These are phyloP conservation scores for Drosophila tsacasi DNA, from an alignment of 1,140 invertebrate species.

Conservation along the genomic window DNA sequence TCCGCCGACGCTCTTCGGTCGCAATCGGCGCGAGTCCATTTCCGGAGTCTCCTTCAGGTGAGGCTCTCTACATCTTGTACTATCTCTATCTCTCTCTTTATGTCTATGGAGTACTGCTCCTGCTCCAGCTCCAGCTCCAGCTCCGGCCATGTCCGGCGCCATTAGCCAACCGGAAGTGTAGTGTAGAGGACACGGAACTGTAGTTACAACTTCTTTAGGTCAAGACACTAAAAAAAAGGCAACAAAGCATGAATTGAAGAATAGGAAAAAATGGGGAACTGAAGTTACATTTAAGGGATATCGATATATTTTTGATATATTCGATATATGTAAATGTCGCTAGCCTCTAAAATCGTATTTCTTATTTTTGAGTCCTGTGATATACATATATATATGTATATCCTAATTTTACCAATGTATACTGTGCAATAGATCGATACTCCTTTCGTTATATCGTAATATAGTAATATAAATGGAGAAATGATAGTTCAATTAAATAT, in stretches of 20 bases:
- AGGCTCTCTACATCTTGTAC: background rate
- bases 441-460: too few relatives aligned
- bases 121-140: background rate
- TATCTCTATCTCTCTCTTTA: background rate
- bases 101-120: background rate
- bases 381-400: too few relatives aligned
- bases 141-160: slow-evolving; percentile 5
- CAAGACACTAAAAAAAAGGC: background rate
- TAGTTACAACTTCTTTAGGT: slow-evolving; percentile 10
- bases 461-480: too few relatives aligned
- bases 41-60: slow-evolving; percentile 88
- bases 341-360: too few relatives aligned
- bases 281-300: background rate
- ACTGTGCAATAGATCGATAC: too few relatives aligned
- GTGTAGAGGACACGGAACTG: slow-evolving; percentile 5
- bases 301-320: background rate
- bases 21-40: slow-evolving; percentile 92
- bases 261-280: background rate
- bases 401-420: too few relatives aligned
- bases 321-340: background rate
- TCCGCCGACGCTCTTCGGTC: slow-evolving; percentile 90
- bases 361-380: too few relatives aligned
- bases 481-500: too few relatives aligned
- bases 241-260: background rate
- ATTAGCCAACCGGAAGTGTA: slow-evolving; percentile 26